Evolutionary conservation across 2,113 vertebrate species (phyloP).

Genomic region (Cacatua alba): DNA sequence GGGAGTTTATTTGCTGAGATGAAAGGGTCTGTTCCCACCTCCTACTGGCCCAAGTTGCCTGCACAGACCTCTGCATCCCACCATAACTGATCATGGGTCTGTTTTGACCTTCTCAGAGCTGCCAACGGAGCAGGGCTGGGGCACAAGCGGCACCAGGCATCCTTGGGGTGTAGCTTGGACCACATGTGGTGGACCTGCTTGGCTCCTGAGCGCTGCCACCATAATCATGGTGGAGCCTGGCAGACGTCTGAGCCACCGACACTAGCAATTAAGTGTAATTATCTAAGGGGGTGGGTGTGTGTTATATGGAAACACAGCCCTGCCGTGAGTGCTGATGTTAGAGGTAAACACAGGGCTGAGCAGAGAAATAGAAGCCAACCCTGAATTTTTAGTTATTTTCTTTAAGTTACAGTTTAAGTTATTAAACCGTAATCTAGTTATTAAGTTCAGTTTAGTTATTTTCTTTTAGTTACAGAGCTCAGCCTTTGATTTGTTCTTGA

Average conservation of each 20-base stretch:
- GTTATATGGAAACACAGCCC: not conserved
- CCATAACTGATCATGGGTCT: fast-evolving
- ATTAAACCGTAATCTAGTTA: no score
- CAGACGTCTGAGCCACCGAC: not conserved
- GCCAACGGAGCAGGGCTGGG: fast-evolving
- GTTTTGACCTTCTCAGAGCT: not conserved
- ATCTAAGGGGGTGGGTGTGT: not conserved
- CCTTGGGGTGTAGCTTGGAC: not conserved
- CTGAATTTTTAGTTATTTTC: not conserved
- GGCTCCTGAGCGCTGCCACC: fast-evolving
- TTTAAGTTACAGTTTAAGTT: no score
- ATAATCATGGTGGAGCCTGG: not conserved
- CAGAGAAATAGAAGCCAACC: not conserved
- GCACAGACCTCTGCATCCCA: not conserved
- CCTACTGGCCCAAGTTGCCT: not conserved
- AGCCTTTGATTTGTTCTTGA: not conserved
- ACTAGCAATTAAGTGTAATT: slow-evolving; percentile 29
- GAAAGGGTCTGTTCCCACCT: not conserved
- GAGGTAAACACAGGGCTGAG: not conserved
- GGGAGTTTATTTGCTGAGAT: not conserved
- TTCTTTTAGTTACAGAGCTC: not conserved
- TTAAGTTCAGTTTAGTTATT: no score
- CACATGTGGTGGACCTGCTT: fast-evolving
- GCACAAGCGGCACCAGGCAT: fast-evolving
- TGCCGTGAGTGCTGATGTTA: not conserved